Conservation (phyloP, 1,140 invertebrate genomes). For the Schlechtendalia chinensis region DNA sequence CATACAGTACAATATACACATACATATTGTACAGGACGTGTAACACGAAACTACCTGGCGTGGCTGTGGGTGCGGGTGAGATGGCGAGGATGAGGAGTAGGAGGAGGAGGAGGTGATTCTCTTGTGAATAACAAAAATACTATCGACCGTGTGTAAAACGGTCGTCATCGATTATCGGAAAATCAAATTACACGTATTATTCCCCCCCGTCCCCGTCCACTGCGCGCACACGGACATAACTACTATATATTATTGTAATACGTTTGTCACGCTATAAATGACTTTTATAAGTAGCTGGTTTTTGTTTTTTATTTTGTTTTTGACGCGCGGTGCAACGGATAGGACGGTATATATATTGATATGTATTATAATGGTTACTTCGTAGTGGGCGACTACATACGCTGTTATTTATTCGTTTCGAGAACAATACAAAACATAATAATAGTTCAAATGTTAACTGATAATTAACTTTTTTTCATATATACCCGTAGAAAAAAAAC, state of each 20-base stretch:
- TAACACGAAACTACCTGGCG: too few relatives aligned
- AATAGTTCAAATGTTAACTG: too few relatives aligned
- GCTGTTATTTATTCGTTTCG: too few relatives aligned
- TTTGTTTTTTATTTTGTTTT: not conserved
- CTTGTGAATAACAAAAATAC: too few relatives aligned
- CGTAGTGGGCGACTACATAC: not conserved
- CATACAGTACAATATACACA: not conserved
- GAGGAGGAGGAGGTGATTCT: too few relatives aligned
- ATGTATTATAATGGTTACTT: too few relatives aligned
- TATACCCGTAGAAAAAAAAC: too few relatives aligned
- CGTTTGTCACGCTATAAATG: not conserved
- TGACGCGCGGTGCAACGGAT: not conserved
- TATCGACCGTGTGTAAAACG: not conserved
- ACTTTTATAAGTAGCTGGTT: not conserved
- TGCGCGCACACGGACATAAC: not conserved
- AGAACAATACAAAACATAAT: not conserved
- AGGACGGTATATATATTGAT: too few relatives aligned
- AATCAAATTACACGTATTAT: not conserved
- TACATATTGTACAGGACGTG: too few relatives aligned
- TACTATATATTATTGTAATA: not conserved
- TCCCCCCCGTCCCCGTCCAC: not conserved
- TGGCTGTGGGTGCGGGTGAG: too few relatives aligned
- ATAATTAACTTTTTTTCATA: too few relatives aligned
- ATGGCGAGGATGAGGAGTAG: too few relatives aligned
- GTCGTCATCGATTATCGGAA: not conserved